phyloP scores from a whole-genome alignment of 2,797 vertebrate species.

The Hirundo rustica region DNA sequence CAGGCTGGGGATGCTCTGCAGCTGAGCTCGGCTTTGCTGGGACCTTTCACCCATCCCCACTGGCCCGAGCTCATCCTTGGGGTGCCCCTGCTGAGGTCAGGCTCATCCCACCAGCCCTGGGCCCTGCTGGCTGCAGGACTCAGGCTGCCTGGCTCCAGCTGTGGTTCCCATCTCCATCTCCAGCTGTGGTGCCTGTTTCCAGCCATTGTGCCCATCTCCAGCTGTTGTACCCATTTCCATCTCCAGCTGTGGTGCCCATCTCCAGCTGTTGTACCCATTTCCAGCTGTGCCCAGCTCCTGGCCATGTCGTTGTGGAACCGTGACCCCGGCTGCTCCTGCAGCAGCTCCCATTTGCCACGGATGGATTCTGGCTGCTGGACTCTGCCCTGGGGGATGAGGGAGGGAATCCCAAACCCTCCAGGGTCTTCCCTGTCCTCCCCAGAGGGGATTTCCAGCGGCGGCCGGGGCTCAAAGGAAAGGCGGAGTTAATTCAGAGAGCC shows the following conservation, averaged over 20 bases:
- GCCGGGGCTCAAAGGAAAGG: constrained; percentile 9
- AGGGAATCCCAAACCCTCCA: background rate
- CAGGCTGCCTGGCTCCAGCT: accelerated
- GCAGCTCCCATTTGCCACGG: background rate
- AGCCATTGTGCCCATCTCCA: no score
- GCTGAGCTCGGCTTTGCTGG: background rate
- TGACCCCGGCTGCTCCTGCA: background rate
- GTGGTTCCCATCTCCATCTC: no score
- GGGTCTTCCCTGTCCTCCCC: background rate
- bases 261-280: background rate
- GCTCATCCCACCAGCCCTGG: background rate
- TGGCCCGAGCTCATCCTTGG: accelerated
- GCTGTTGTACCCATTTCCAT: background rate
- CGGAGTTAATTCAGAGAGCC: constrained; percentile 22
- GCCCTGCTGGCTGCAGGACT: background rate
- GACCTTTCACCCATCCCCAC: accelerated
- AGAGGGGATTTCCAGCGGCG: background rate
- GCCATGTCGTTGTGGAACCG: background rate
- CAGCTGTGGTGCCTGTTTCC: no score
- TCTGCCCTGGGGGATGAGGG: background rate
- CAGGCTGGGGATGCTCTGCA: background rate
- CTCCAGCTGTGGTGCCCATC: no score
- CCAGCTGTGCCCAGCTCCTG: background rate
- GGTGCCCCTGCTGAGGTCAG: background rate
- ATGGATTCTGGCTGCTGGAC: background rate